Evolutionary conservation across 2,797 vertebrate genomes (phyloP).

Genomic region (Eospalax fontanierii): DNA sequence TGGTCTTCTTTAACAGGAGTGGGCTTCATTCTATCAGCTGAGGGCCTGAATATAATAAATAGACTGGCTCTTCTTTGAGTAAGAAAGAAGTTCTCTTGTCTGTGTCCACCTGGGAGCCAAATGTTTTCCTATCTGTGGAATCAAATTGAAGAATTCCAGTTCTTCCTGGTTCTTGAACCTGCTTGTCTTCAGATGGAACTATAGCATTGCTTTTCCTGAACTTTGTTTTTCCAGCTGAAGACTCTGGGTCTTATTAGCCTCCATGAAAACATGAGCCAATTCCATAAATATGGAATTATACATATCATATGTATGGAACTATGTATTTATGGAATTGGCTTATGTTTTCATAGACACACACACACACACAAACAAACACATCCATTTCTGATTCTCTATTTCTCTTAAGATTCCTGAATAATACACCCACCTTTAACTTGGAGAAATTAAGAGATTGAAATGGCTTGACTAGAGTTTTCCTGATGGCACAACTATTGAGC

Average conservation of each 20-base stretch:
- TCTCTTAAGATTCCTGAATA: not conserved
- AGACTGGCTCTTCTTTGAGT: no score
- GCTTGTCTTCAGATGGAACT: not conserved
- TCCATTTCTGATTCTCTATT: not conserved
- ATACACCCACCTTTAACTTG: not conserved
- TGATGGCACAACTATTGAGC: not conserved
- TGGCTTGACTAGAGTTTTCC: not conserved
- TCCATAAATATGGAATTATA: not conserved
- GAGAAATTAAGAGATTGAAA: not conserved
- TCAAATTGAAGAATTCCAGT: not conserved
- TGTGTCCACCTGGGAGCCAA: not conserved
- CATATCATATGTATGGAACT: not conserved
- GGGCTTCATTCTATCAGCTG: not conserved
- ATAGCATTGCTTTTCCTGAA: not conserved
- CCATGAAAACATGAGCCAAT: not conserved
- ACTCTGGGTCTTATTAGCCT: not conserved
- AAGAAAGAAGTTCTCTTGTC: not conserved
- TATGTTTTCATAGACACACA: no score
- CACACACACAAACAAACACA: no score
- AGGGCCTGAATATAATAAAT: not conserved
- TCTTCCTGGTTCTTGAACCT: not conserved
- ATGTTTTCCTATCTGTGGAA: conserved; percentile 23
- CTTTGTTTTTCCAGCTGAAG: not conserved
- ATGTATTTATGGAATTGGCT: no score
- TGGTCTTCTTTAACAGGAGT: not conserved